phyloP scores from a whole-genome alignment of 2,888 invertebrate species.

The Hipparchia sbordonii region DNA sequence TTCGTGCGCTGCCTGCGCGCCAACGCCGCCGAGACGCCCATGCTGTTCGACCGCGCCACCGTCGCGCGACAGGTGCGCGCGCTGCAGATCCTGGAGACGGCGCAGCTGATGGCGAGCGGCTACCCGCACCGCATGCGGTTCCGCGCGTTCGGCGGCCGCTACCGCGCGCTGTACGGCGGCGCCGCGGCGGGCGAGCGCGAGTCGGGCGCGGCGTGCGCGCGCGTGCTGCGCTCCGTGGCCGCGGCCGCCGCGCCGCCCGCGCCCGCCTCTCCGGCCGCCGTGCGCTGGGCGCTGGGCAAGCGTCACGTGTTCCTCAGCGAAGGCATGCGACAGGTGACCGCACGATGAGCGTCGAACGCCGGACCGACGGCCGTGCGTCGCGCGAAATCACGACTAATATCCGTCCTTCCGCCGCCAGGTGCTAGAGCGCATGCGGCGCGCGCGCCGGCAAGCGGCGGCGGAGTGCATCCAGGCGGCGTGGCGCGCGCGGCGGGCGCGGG shows the following conservation, averaged over 20 bases:
- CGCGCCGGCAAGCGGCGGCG: constrained; percentile 90
- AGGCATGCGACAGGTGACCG: constrained; percentile 92
- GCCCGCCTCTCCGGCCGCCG: constrained; percentile 85
- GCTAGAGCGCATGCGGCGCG: constrained; percentile 90
- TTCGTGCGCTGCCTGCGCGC: constrained; percentile 96
- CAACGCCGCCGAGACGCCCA: constrained; percentile 91
- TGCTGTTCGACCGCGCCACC: constrained; percentile 91
- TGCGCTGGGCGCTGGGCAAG: constrained; percentile 94
- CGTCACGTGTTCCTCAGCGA: constrained; percentile 97
- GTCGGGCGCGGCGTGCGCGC: constrained; percentile 82
- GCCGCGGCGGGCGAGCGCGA: constrained; percentile 89
- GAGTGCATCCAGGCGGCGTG: constrained; percentile 92
- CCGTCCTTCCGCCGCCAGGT: constrained; percentile 84
- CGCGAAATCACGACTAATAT: no score
- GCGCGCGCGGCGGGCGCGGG: constrained; percentile 88
- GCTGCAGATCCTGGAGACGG: constrained; percentile 95
- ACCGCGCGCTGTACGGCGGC: constrained; percentile 92
- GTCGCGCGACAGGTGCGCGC: constrained; percentile 95
- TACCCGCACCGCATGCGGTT: constrained; percentile 98
- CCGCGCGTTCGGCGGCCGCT: constrained; percentile 94
- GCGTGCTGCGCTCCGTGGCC: constrained; percentile 89
- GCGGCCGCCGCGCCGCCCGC: constrained; percentile 91
- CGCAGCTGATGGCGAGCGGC: constrained; percentile 97
- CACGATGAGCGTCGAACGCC: constrained; percentile 49
- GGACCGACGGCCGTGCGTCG: no score